Evolutionary conservation across 1,140 invertebrate genomes (phyloP).

Genomic region (Micrasema minimum): DNA sequence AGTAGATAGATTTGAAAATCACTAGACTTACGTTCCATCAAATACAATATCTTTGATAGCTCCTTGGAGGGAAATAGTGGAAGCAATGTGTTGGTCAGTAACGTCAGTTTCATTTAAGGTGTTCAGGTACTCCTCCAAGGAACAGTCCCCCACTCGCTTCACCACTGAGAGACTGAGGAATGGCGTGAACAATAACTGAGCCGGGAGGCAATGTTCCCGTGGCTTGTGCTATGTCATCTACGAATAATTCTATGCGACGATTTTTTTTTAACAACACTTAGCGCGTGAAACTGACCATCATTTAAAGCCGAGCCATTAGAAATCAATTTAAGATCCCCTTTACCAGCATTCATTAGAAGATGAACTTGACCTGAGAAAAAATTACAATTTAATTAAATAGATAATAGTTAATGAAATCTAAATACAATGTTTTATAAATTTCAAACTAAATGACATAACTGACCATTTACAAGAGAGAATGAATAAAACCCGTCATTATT

Average conservation of each 20-base stretch:
- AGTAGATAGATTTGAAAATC: too few species aligned
- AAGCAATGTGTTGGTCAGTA: slow-evolving; percentile 63
- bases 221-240: slow-evolving; percentile 75
- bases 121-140: slow-evolving; percentile 74
- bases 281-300: slow-evolving; percentile 73
- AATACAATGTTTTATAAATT: too few species aligned
- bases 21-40: slow-evolving; percentile 75
- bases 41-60: slow-evolving; percentile 85
- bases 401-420: too few species aligned
- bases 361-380: slow-evolving; percentile 46
- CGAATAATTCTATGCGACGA: slow-evolving; percentile 70
- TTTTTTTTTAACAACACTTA: slow-evolving; percentile 68
- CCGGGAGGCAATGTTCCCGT: slow-evolving; percentile 66
- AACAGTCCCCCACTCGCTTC: slow-evolving; percentile 67
- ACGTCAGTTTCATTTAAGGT: slow-evolving; percentile 67
- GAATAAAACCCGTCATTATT: slow-evolving; percentile 60
- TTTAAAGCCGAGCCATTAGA: slow-evolving; percentile 72
- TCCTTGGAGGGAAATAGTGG: slow-evolving; percentile 69
- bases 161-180: slow-evolving; percentile 66
- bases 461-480: slow-evolving; percentile 59
- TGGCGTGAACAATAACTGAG: slow-evolving; percentile 62
- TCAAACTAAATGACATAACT: not conserved
- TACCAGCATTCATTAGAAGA: slow-evolving; percentile 73
- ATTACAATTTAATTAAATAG: too few species aligned
- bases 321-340: slow-evolving; percentile 70